Evolutionary conservation across 2,113 vertebrate species (phyloP).

Genomic region (Chaenocephalus aceratus): DNA sequence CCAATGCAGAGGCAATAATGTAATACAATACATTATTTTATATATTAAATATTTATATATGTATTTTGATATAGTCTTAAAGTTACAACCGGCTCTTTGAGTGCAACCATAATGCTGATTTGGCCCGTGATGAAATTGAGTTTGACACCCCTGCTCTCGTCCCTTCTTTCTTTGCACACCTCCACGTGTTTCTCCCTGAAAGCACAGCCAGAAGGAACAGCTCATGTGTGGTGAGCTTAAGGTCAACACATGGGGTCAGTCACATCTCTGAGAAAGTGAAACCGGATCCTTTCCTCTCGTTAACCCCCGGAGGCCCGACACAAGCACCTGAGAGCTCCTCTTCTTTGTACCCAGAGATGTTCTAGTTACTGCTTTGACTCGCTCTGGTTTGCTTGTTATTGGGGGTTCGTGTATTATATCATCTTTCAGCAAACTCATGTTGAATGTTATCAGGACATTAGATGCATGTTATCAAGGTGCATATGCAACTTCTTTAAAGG

Average conservation of each 20-base stretch:
- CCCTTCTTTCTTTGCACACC: not conserved
- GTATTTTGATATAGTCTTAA: too few species aligned
- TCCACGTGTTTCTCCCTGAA: slow-evolving; percentile 4
- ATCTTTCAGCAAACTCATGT: not conserved
- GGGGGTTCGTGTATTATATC: slow-evolving; percentile 37
- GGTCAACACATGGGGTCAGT: slow-evolving; percentile 46
- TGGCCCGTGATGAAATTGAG: too few species aligned
- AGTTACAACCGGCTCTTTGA: too few species aligned
- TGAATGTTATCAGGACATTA: too few species aligned
- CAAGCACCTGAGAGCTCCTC: slow-evolving; percentile 17
- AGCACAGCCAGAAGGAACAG: slow-evolving; percentile 19
- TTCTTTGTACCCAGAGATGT: not conserved
- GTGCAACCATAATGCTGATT: too few species aligned
- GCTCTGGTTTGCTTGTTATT: slow-evolving; percentile 11
- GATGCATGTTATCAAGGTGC: too few species aligned
- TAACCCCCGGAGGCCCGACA: slow-evolving; percentile 38
- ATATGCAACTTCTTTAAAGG: too few species aligned
- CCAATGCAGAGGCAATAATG: too few species aligned
- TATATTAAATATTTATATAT: too few species aligned
- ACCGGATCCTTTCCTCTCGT: slow-evolving; percentile 53
- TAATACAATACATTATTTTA: too few species aligned
- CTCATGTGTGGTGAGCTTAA: slow-evolving; percentile 40
- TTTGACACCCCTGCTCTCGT: not conserved
- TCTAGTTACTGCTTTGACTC: slow-evolving; percentile 4
- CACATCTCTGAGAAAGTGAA: slow-evolving; percentile 65